These are phyloP conservation scores for Cantharis nigra DNA, from an alignment of 2,888 invertebrate genomes.

Conservation along the genomic window DNA sequence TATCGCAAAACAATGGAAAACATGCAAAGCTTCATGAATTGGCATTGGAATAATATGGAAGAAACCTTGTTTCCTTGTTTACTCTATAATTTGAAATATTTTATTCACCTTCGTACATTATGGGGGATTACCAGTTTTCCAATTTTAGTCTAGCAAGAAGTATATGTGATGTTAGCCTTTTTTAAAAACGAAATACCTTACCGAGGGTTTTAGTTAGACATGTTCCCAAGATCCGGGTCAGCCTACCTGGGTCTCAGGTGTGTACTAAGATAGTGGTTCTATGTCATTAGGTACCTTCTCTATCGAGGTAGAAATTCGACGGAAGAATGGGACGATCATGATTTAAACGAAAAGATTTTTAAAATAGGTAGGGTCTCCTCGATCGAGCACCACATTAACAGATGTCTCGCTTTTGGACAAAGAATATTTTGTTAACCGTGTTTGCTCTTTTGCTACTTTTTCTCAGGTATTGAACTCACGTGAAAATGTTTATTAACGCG, in stretches of 20 bases:
- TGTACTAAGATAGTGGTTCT: conserved; percentile 17
- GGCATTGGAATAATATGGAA: background rate
- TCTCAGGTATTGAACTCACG: conserved; percentile 13
- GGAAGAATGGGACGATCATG: conserved; percentile 22
- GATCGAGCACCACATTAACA: conserved; percentile 23
- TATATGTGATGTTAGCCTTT: background rate
- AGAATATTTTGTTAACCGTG: conserved; percentile 27
- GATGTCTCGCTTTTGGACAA: conserved; percentile 32
- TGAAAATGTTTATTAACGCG: background rate
- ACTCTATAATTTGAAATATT: background rate
- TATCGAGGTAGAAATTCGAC: conserved; percentile 9
- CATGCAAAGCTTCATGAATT: background rate
- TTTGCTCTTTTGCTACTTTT: conserved; percentile 23
- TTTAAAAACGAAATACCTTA: background rate
- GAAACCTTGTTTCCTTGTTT: background rate
- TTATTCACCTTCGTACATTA: conserved; percentile 7
- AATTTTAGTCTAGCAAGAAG: background rate
- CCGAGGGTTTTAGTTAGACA: background rate
- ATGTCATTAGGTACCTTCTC: conserved; percentile 22
- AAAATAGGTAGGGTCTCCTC: conserved; percentile 23
- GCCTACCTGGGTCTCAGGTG: conserved; percentile 24
- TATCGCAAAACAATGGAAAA: background rate
- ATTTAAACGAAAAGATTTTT: conserved; percentile 20
- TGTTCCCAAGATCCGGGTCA: conserved; percentile 4
- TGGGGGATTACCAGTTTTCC: background rate